A percentile compares a stretch with the other conserved stretches of the same genome.
These are phyloP conservation scores for Rhingia rostrata DNA, from an alignment of 2,888 invertebrate genomes.

Conservation along the genomic window DNA sequence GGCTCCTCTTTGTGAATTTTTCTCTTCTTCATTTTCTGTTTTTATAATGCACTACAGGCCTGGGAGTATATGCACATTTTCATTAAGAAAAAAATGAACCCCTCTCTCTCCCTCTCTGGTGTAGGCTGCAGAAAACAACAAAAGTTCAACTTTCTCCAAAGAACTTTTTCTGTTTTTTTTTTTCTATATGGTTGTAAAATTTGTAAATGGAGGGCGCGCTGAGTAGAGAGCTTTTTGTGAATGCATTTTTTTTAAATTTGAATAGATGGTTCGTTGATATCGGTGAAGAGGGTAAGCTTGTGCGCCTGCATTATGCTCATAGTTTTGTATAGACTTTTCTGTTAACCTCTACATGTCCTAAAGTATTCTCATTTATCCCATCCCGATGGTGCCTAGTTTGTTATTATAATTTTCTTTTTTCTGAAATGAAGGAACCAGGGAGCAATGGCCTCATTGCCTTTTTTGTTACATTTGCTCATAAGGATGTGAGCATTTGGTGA, in stretches of 20 bases:
- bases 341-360: slow-evolving; percentile 67
- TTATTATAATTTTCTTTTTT: slow-evolving; percentile 33
- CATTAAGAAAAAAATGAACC: slow-evolving; percentile 18
- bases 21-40: slow-evolving; percentile 23
- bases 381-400: slow-evolving; percentile 61
- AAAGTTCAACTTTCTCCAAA: slow-evolving; percentile 59
- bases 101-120: slow-evolving; percentile 10
- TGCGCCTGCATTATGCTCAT: slow-evolving; percentile 37
- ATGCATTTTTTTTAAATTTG: slow-evolving; percentile 48
- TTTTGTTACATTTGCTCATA: neutral
- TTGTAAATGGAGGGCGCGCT: slow-evolving; percentile 36
- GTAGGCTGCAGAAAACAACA: slow-evolving; percentile 49
- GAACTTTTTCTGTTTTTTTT: slow-evolving; percentile 1
- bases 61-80: slow-evolving; percentile 50
- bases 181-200: slow-evolving; percentile 20
- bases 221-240: slow-evolving; percentile 46
- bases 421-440: slow-evolving; percentile 38
- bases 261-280: slow-evolving; percentile 55
- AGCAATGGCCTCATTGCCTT: slow-evolving; percentile 62
- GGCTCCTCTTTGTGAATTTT: slow-evolving; percentile 16
- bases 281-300: slow-evolving; percentile 34
- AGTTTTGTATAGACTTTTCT: slow-evolving; percentile 21
- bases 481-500: slow-evolving; percentile 32
- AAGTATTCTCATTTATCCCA: slow-evolving; percentile 65
- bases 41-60: slow-evolving; percentile 59